Base-by-base conservation (phyloP, 2,113 vertebrate species). In the Megaleporinus macrocephalus region DNA sequence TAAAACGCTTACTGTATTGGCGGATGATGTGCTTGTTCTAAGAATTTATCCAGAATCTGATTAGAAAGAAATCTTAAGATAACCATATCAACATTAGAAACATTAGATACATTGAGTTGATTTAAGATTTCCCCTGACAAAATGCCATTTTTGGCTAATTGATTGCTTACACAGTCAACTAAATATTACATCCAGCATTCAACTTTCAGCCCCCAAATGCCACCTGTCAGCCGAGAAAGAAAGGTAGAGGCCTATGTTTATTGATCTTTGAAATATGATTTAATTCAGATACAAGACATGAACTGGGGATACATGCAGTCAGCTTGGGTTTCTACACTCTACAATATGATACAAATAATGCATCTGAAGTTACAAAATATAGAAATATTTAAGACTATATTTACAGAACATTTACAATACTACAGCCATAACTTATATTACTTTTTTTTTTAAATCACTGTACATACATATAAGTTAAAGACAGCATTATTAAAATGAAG, bases 361-460 rank as follows among this genome's bases (percentile, higher is more conserved):
- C 92, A 95, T 94, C 94, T 96, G 95, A 91, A 91, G 91, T 93
- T 95, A 95, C 93, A 95, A 95, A 95, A 96, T 97, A 96, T 97
- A 98, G 95, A 98, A 97, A 97, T 96, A 96, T 96, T 95, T 97
- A 96, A 93, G 98, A 98, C 96, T 94, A 97, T 96, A 97, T 98
- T 95, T 97, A 97, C 96, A 97, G 91, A 86, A 95, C 96, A 97
- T 99, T 96, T 98, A 98, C 93, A 95, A 89, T 88, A 94, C 92
- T 91, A 92, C 88, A 93, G 90, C 90, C 83, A 93, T 93, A 88
- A 90, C 81, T 90, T 94, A 92, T 90, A 89, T 88, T 90, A 88
- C 86, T 77, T 86, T 83, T 79, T 77, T 86, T 83, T 79, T 91
- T 70, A 82, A 82, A 85, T 90, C 90, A 92, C 89, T 93, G 91